Conservation (phyloP, 1,140 invertebrate species). For the Drosophila melanica region DNA sequence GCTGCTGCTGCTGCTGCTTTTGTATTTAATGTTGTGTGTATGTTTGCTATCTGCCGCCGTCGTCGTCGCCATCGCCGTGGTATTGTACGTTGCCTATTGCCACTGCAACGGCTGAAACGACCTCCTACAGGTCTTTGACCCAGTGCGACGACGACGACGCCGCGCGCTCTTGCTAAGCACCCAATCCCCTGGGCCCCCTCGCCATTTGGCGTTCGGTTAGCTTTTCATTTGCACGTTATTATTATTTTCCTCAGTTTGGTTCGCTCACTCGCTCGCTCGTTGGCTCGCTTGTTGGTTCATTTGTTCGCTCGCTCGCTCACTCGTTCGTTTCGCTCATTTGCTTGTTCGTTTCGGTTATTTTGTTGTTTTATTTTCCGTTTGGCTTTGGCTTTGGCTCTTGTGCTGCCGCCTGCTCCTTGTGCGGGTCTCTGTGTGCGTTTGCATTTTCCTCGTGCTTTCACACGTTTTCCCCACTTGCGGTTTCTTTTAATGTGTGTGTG, state of each 20-base stretch:
- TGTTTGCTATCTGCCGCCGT: slow-evolving; percentile 71
- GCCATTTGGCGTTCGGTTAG: slow-evolving; percentile 28
- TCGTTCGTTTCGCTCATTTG: slow-evolving; percentile 29
- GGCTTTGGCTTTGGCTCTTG: slow-evolving; percentile 45
- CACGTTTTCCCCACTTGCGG: slow-evolving; percentile 54
- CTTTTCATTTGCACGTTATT: slow-evolving; percentile 74
- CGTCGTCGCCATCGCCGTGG: slow-evolving; percentile 69
- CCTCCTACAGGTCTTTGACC: slow-evolving; percentile 84
- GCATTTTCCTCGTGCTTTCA: slow-evolving; percentile 23
- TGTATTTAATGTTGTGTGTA: slow-evolving; percentile 44
- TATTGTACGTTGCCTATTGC: slow-evolving; percentile 82
- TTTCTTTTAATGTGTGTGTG: slow-evolving; percentile 56
- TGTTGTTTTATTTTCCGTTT: slow-evolving; percentile 42
- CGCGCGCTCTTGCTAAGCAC: slow-evolving; percentile 15
- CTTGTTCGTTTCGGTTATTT: slow-evolving; percentile 21
- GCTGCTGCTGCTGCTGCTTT: slow-evolving; percentile 18
- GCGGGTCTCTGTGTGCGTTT: slow-evolving; percentile 13
- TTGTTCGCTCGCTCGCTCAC: slow-evolving; percentile 13
- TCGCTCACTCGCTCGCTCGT: slow-evolving; percentile 21
- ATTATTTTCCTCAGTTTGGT: slow-evolving; percentile 56
- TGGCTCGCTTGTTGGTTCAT: slow-evolving; percentile 12
- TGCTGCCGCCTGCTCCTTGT: not conserved
- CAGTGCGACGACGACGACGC: slow-evolving; percentile 55
- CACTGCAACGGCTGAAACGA: slow-evolving; percentile 83
- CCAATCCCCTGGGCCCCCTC: not conserved